Conservation (phyloP, 1,140 invertebrate genomes). For the Sycophila sp. region DNA sequence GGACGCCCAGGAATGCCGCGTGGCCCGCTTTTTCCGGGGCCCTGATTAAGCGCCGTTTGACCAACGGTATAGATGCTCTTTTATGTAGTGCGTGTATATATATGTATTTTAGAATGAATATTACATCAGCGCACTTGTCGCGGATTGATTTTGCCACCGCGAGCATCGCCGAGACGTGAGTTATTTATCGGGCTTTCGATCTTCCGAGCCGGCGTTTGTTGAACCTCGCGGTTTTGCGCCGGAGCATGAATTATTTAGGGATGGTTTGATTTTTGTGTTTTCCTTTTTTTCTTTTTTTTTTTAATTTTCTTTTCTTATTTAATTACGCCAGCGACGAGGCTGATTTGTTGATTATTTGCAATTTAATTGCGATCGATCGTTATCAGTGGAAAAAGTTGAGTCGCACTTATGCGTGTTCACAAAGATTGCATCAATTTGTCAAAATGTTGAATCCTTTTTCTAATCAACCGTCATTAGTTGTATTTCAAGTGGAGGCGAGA, state of each 20-base stretch:
- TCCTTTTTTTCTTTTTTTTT: too few relatives aligned
- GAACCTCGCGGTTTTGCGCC: not conserved
- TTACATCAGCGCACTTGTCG: not conserved
- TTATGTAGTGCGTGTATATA: not conserved
- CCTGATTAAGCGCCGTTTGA: not conserved
- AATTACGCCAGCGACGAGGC: too few relatives aligned
- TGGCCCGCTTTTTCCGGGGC: not conserved
- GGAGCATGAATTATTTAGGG: not conserved
- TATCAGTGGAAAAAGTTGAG: too few relatives aligned
- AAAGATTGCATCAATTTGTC: too few relatives aligned
- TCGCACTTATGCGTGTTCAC: too few relatives aligned
- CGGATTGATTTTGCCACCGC: not conserved
- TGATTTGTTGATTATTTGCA: too few relatives aligned
- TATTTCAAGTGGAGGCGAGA: too few relatives aligned
- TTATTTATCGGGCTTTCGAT: slow-evolving; percentile 29
- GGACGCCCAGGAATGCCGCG: slow-evolving; percentile 10
- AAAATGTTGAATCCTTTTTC: too few relatives aligned
- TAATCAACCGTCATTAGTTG: too few relatives aligned
- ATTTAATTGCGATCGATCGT: too few relatives aligned
- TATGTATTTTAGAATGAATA: slow-evolving; percentile 21
- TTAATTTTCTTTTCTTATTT: too few relatives aligned
- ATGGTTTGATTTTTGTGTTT: too few relatives aligned
- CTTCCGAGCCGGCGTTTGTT: slow-evolving; percentile 7
- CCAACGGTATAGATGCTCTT: not conserved
- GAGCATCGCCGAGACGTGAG: not conserved